Conservation (phyloP, 1,140 invertebrate species). For the Ceratosolen solmsi region DNA sequence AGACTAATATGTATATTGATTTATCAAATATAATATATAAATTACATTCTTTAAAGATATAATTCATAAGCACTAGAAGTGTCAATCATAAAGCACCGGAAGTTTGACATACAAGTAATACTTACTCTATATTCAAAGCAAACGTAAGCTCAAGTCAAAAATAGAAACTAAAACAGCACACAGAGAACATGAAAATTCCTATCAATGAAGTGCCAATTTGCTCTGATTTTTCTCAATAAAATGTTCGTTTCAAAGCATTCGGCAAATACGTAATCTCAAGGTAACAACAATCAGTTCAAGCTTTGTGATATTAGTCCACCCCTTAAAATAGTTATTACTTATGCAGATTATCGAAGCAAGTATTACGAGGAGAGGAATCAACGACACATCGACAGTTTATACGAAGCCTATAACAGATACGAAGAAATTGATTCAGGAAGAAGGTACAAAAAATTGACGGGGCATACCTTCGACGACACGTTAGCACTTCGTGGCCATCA, state of each 20-base stretch:
- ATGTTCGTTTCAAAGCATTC: background rate
- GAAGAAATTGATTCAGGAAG: no score
- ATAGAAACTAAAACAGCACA: background rate
- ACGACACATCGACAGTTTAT: no score
- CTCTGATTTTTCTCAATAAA: background rate
- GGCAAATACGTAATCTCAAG: no score
- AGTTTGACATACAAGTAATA: background rate
- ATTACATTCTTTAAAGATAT: background rate
- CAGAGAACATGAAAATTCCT: background rate
- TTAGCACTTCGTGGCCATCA: constrained; percentile 8
- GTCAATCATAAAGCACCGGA: background rate
- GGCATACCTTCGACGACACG: background rate
- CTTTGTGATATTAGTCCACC: no score
- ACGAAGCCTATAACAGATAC: no score
- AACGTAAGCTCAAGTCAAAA: background rate
- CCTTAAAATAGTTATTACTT: no score
- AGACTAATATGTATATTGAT: background rate
- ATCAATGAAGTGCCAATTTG: background rate
- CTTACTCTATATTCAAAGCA: background rate
- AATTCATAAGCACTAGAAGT: background rate
- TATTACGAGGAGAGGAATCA: no score
- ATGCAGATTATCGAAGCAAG: no score
- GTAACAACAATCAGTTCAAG: no score
- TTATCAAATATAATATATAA: background rate
- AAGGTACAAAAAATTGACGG: background rate